Percentiles rank a stretch among this genome's conserved stretches.
Evolutionary conservation across 92 coral and sea anemone species (phyloP).

Genomic region (Zoanthus gigantus): DNA sequence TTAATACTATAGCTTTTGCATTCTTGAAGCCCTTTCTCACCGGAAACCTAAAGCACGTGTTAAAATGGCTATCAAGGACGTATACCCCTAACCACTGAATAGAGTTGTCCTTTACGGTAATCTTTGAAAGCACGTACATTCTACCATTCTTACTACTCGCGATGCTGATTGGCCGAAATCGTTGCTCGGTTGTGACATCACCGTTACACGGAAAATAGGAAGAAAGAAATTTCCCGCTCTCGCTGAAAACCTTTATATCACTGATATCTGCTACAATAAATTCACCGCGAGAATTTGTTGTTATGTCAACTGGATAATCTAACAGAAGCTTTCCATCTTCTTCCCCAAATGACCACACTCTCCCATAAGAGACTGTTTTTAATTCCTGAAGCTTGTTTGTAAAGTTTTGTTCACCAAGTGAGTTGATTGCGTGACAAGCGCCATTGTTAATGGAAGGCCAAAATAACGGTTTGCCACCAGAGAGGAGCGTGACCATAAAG

Average conservation of each 20-base stretch:
- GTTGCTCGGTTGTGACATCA: slow-evolving; percentile 10
- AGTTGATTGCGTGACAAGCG: background rate
- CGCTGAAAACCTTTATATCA: slow-evolving; percentile 39
- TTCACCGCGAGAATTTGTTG: slow-evolving; percentile 28
- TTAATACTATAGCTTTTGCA: background rate
- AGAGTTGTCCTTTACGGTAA: background rate
- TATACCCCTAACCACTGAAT: slow-evolving; percentile 21
- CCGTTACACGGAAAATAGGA: background rate
- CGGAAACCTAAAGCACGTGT: slow-evolving; percentile 9
- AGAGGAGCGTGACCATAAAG: slow-evolving; percentile 29
- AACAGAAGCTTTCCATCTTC: background rate
- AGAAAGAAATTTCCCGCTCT: slow-evolving; percentile 12
- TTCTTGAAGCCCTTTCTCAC: slow-evolving; percentile 17
- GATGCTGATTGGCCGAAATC: slow-evolving; percentile 47
- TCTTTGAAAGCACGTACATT: slow-evolving; percentile 9
- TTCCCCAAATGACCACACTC: slow-evolving; percentile 36
- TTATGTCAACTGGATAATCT: slow-evolving; percentile 22
- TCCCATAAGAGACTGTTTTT: slow-evolving; percentile 11
- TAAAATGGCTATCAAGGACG: background rate
- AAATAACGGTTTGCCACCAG: slow-evolving; percentile 25
- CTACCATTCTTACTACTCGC: slow-evolving; percentile 23
- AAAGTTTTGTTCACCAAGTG: background rate
- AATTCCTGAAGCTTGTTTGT: slow-evolving; percentile 21
- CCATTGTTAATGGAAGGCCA: slow-evolving; percentile 18
- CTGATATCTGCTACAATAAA: slow-evolving; percentile 26